Percentiles rank a stretch among this genome's conserved stretches.
Evolutionary conservation across 2,888 invertebrate genomes (phyloP).

Genomic region (Junonia oenone): DNA sequence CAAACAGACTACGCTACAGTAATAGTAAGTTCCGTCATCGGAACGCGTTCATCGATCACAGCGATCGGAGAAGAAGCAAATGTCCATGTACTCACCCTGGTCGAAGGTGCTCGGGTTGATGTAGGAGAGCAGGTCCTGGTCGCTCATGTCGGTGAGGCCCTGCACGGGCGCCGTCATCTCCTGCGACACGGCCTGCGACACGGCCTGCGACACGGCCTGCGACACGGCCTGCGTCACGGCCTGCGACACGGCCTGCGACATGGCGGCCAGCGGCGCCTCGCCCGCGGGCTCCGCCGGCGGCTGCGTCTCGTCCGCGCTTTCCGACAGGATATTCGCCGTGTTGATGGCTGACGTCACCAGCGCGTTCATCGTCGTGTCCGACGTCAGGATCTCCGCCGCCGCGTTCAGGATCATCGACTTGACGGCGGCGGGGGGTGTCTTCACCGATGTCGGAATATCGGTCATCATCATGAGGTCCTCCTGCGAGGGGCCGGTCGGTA

Average conservation of each 20-base stretch:
- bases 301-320: constrained; percentile 43
- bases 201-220: constrained; percentile 71
- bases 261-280: constrained; percentile 61
- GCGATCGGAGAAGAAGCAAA: constrained; percentile 38
- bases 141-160: constrained; percentile 90
- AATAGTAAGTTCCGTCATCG: not conserved
- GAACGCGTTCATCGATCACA: not conserved
- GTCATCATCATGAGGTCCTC: constrained; percentile 63
- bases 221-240: constrained; percentile 70
- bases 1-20: too few relatives aligned
- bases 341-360: constrained; percentile 77
- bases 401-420: constrained; percentile 88
- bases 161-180: constrained; percentile 82
- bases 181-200: constrained; percentile 69
- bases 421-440: constrained; percentile 81
- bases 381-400: constrained; percentile 84
- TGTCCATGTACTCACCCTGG: constrained; percentile 81
- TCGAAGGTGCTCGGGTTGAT: constrained; percentile 95
- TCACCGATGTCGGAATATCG: constrained; percentile 65
- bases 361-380: constrained; percentile 79
- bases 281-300: constrained; percentile 54
- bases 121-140: constrained; percentile 92
- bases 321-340: constrained; percentile 69
- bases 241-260: constrained; percentile 76
- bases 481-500: constrained; percentile 42